phyloP scores from a whole-genome alignment of 2,888 invertebrate genomes.

The Microplitis manilae region DNA sequence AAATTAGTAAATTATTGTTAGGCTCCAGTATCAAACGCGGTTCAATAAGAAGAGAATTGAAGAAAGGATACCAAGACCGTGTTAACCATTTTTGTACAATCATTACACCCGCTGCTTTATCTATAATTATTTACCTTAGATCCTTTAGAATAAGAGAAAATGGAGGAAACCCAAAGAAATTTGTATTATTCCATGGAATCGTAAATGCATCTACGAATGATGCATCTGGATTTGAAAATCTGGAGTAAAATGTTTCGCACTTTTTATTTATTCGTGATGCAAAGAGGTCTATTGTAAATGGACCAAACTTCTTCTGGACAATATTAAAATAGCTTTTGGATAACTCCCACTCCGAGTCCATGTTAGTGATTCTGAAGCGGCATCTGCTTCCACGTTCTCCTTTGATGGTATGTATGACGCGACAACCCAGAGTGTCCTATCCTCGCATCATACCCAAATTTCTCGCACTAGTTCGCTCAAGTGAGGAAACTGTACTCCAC shows the following conservation, averaged over 20 bases:
- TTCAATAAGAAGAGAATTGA: constrained; percentile 9
- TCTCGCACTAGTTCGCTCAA: constrained; percentile 40
- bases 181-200: constrained; percentile 32
- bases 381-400: constrained; percentile 51
- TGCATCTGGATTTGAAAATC: constrained; percentile 38
- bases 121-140: constrained; percentile 39
- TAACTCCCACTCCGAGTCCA: constrained; percentile 47
- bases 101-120: constrained; percentile 26
- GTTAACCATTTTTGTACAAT: constrained; percentile 41
- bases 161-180: constrained; percentile 47
- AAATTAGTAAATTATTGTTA: constrained; percentile 1
- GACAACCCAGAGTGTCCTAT: constrained; percentile 44
- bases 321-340: constrained; percentile 25
- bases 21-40: constrained; percentile 8
- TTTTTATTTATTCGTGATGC: constrained; percentile 44
- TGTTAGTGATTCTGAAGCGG: constrained; percentile 45
- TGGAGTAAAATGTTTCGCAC: constrained; percentile 43
- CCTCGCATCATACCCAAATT: constrained; percentile 50
- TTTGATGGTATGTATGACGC: constrained; percentile 50
- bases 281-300: constrained; percentile 44
- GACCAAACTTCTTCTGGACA: constrained; percentile 30
- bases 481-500: constrained; percentile 39
- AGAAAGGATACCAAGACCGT: constrained; percentile 32
- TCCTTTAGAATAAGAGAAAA: constrained; percentile 33
- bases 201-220: constrained; percentile 44